phyloP scores from a whole-genome alignment of 2,797 vertebrate genomes.

The Pipistrellus nathusii region DNA sequence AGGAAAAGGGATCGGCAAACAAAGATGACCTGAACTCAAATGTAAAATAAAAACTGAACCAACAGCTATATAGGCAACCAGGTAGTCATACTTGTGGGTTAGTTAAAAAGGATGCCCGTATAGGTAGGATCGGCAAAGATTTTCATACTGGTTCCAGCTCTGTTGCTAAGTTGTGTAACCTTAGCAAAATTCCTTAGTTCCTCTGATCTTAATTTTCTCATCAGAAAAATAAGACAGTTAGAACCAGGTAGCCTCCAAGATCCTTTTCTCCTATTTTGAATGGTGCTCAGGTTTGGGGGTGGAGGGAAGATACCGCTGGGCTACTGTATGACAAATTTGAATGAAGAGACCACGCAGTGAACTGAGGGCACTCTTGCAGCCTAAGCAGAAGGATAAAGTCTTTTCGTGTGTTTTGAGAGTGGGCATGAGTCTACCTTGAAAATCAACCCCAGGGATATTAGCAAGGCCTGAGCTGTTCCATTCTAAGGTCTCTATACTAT shows the following conservation, averaged over 20 bases:
- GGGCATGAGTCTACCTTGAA: background rate
- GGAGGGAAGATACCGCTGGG: background rate
- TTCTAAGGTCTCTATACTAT: background rate
- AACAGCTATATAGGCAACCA: background rate
- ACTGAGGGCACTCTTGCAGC: background rate
- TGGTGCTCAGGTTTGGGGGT: background rate
- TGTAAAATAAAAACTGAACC: background rate
- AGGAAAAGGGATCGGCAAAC: background rate
- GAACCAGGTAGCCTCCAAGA: background rate
- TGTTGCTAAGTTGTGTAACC: background rate
- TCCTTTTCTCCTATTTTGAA: background rate
- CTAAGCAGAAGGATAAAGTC: background rate
- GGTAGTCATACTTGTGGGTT: background rate
- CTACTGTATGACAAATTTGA: background rate
- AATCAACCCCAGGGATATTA: background rate
- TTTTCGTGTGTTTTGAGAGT: background rate
- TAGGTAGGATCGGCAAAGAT: background rate
- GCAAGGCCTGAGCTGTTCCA: background rate
- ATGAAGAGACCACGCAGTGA: background rate
- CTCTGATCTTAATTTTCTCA: conserved; percentile 26
- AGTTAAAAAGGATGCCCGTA: background rate
- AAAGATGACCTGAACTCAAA: background rate
- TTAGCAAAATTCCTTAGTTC: background rate
- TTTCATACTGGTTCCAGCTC: background rate
- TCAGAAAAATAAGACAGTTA: background rate